Conservation (phyloP, 2,888 invertebrate species). For the Pammene aurita region DNA sequence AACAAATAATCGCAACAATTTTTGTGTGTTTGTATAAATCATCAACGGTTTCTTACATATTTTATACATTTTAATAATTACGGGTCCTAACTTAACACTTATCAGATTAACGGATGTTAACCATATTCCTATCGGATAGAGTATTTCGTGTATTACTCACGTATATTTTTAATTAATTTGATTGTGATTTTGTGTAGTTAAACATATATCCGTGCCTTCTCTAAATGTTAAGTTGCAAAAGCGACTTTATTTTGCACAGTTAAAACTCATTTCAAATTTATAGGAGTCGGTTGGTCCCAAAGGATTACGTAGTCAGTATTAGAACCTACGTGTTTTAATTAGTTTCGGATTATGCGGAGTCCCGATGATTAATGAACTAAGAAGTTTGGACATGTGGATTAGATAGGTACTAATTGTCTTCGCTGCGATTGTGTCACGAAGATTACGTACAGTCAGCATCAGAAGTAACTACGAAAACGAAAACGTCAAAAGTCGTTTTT, state of each 20-base stretch:
- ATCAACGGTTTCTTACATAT: too few relatives aligned
- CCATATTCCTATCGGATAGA: too few relatives aligned
- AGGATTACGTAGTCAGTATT: constrained; percentile 42
- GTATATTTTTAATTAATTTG: constrained; percentile 61
- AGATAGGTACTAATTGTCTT: constrained; percentile 25
- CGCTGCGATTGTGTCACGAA: constrained; percentile 5
- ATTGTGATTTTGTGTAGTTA: constrained; percentile 54
- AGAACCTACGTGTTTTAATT: constrained; percentile 68
- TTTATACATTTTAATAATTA: too few relatives aligned
- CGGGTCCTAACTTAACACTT: too few relatives aligned
- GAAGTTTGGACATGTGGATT: constrained; percentile 44
- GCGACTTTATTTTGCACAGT: neutral
- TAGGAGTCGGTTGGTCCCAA: constrained; percentile 13
- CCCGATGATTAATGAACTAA: constrained; percentile 62
- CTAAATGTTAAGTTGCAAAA: neutral
- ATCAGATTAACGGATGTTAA: too few relatives aligned
- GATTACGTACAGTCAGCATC: too few relatives aligned
- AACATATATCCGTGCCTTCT: neutral
- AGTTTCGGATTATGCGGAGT: constrained; percentile 65
- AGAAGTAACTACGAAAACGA: too few relatives aligned
- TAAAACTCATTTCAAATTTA: neutral
- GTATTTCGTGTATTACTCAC: too few relatives aligned
- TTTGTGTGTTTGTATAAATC: too few relatives aligned
- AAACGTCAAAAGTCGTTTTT: too few relatives aligned
- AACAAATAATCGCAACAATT: too few relatives aligned